phyloP scores from a whole-genome alignment of 2,888 invertebrate species.

The Leucozona laternaria region DNA sequence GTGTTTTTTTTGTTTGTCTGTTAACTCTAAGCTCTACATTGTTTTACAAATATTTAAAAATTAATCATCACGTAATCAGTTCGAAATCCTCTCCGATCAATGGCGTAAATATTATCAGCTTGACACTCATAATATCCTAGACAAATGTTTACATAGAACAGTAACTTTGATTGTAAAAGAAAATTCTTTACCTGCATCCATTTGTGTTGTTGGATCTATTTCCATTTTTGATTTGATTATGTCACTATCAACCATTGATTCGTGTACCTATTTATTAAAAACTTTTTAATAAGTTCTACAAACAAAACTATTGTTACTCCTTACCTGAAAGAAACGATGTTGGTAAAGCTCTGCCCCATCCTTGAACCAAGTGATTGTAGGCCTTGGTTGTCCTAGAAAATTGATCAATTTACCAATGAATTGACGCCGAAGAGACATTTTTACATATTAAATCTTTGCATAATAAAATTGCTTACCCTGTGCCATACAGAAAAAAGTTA shows the following conservation, averaged over 20 bases:
- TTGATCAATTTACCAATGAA: not conserved
- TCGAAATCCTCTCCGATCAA: constrained; percentile 95
- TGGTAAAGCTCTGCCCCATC: constrained; percentile 97
- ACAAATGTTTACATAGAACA: constrained; percentile 12
- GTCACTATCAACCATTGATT: constrained; percentile 92
- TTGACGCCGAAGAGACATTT: not conserved
- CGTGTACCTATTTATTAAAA: constrained; percentile 88
- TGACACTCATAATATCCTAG: constrained; percentile 92
- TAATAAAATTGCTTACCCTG: constrained; percentile 85
- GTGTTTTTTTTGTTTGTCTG: constrained; percentile 25
- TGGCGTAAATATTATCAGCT: constrained; percentile 96
- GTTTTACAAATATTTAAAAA: constrained; percentile 78
- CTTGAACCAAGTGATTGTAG: constrained; percentile 97
- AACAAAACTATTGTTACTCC: not conserved
- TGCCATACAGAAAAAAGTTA: constrained; percentile 96
- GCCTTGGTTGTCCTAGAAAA: constrained; percentile 87
- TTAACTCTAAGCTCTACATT: constrained; percentile 23
- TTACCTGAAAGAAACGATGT: constrained; percentile 93
- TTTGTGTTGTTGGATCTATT: constrained; percentile 97
- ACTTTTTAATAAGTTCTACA: not conserved
- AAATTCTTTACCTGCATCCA: constrained; percentile 91
- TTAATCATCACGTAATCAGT: constrained; percentile 88
- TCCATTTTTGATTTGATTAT: constrained; percentile 96
- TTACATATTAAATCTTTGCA: not conserved
- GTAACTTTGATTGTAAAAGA: not conserved